These are phyloP conservation scores for Cygnus buccinator DNA, from an alignment of 2,113 vertebrate genomes.

Conservation along the genomic window DNA sequence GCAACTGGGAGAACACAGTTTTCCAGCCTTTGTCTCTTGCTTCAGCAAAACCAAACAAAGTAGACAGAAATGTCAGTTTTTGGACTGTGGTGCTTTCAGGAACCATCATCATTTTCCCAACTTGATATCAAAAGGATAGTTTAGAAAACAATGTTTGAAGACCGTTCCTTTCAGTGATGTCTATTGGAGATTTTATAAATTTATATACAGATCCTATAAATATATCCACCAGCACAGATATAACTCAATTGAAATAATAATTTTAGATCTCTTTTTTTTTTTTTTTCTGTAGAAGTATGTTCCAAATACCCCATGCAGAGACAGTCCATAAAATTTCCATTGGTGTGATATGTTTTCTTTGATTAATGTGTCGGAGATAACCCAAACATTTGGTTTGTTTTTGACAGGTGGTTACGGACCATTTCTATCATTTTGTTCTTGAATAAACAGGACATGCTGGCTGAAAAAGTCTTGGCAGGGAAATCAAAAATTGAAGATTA, in stretches of 20 bases:
- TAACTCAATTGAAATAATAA: neutral
- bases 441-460: conserved; percentile 99
- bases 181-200: neutral
- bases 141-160: neutral
- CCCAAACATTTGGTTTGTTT: neutral
- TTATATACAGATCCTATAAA: neutral
- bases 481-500: conserved; percentile 99
- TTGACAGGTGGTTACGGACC: conserved; percentile 94
- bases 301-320: neutral
- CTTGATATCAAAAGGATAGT: neutral
- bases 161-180: neutral
- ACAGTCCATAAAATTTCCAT: neutral
- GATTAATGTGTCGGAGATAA: neutral
- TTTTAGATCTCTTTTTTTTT: neutral
- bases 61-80: neutral
- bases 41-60: neutral
- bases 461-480: conserved; percentile 98
- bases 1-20: neutral
- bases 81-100: neutral
- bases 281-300: neutral
- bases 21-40: neutral
- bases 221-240: neutral
- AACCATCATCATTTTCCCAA: neutral
- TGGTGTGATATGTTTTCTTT: neutral
- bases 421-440: conserved; percentile 99